Evolutionary conservation across 2,888 invertebrate species (phyloP), one percentile per base, ranked within the genome.

Genomic region (Dione vanillae): DNA sequence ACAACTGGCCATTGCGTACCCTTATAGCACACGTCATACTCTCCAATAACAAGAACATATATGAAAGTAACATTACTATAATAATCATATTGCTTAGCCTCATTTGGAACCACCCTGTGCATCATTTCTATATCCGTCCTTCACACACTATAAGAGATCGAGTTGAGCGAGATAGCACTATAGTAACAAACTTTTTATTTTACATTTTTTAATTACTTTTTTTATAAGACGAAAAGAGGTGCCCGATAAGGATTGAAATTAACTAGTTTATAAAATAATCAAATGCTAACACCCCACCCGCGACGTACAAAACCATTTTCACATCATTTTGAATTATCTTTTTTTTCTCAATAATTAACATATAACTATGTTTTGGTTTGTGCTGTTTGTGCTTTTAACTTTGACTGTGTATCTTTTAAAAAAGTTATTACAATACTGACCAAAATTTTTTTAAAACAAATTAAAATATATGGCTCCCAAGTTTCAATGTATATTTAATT

Each of bases 271-370:
- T 64, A 64, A 40, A 19, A 64, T 64, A 64, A 40, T 16, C 64
- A 51, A 49, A 40, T 37, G 49, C 37, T 61, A 64, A 49, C 49
- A 41, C 59, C 14, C 37, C 64, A 64, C 49, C 19, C 62, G 49
- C 61, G 27, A 87, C 87, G 86, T 89, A 89, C 90, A n/a, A n/a
- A 88, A 88, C 87, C 85, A 19, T 49, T 49, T 49, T 19, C 27
- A 27, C 27, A 27, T 73, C 81, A 47, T 54, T 79, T 81, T 79
- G n/a, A 77, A 78, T 80, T 79, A n/a, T n/a, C 81, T 82, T 79
- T 79, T 80, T 78, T 81, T 56, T 80, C 81, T 79, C 78, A 80
- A 76, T 76, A 73, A 76, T 76, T n/a, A 54, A 37, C 54, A 80
- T 78, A 82, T 81, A 83, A 77, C 83, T 83, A 82, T 70, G 61